Base-by-base conservation (phyloP, 2,113 vertebrate genomes). In the Lycaon pictus region DNA sequence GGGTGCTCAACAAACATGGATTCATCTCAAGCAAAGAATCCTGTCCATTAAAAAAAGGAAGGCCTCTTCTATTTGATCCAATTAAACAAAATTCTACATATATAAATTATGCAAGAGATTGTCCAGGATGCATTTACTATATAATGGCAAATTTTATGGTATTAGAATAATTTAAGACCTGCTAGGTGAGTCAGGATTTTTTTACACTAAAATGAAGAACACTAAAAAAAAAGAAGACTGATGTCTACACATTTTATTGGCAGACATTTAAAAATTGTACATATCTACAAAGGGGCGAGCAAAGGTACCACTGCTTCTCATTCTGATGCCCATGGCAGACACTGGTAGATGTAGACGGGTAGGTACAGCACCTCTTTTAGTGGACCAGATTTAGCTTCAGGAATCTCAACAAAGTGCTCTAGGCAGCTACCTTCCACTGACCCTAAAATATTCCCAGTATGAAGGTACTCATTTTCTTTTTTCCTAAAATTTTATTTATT, bases 21-120 rank as follows among this genome's bases (percentile, higher is more conserved):
- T 23, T 56, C 17, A 43, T 67, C 56, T 43, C 65, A 87, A 81
- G 86, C 74, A 90, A 90, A 95, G 81, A 85, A 65, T 84, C 60
- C 27, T 83, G 67, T 43, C 51, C 55, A 94, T n/a, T 53, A 69
- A 85, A 81, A 35, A 87, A 15, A 48, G 43, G n/a, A 43, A 29
- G 3, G 4, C 20, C 32, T 90, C 56, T 25, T 87, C 81, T 82
- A 69, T 53, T 60, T 69, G 90, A 76, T 29, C 67, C 62, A 74
- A 80, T 37, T 95, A 67, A 27, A 74, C 32, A 86, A 92, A 92
- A 65, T 72, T 37, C 37, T 74, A 17, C 20, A 5, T 25, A 81
- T 15, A 56, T 65, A 85, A 85, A 88, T 80, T 63, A 92, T 16
- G 6, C 35, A 74, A 92, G 17, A 32, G 19, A 37, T 10, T 67